Conservation (phyloP, 2,113 vertebrate genomes). For the Salvelinus fontinalis region DNA sequence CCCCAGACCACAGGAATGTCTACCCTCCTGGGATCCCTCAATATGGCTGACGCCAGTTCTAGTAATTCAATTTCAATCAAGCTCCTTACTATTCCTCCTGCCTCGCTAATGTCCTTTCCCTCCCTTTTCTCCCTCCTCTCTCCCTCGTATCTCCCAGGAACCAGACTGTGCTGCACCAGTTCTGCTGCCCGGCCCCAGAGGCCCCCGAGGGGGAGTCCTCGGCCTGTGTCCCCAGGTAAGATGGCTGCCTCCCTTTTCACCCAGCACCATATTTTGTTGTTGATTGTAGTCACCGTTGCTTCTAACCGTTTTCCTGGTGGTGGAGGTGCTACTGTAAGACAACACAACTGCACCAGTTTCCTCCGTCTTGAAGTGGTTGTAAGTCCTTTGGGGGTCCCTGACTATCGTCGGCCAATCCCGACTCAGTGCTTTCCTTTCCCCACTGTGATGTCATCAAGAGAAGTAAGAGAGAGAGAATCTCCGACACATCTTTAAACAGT, state of each 20-base stretch:
- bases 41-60: no score
- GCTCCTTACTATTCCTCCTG: slow-evolving; percentile 5
- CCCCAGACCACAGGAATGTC: neutral
- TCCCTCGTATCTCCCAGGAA: slow-evolving; percentile 77
- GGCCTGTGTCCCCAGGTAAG: slow-evolving; percentile 79
- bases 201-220: slow-evolving; percentile 80
- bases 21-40: neutral
- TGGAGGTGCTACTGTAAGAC: slow-evolving; percentile 45
- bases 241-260: slow-evolving; percentile 19
- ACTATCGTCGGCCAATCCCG: neutral
- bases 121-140: neutral
- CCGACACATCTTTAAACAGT: slow-evolving; percentile 7
- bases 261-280: slow-evolving; percentile 1
- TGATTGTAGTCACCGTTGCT: slow-evolving; percentile 52
- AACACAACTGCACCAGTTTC: slow-evolving; percentile 60
- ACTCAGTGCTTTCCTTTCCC: neutral
- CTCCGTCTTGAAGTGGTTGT: slow-evolving; percentile 70
- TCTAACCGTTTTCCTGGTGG: slow-evolving; percentile 35
- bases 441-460: neutral
- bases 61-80: no score
- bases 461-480: neutral
- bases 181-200: slow-evolving; percentile 97
- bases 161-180: slow-evolving; percentile 97
- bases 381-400: slow-evolving; percentile 49
- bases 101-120: neutral